phyloP scores from a whole-genome alignment of 2,797 vertebrate genomes.

The Gambelia wislizenii region DNA sequence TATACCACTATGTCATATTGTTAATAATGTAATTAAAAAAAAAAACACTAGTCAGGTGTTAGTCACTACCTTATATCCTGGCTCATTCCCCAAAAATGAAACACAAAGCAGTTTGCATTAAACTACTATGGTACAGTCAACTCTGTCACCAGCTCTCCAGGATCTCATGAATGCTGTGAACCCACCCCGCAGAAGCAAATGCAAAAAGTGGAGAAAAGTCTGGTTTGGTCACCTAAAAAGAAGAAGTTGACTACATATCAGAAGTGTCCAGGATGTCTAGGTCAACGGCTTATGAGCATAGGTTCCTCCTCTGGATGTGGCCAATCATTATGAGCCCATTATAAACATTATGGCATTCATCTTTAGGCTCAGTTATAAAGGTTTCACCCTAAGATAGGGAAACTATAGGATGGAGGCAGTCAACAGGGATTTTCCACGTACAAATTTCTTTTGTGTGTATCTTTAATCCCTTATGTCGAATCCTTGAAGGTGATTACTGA shows the following conservation, averaged over 20 bases:
- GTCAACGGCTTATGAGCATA: not conserved
- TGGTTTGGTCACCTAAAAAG: not conserved
- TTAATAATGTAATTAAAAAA: no score
- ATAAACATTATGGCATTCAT: not conserved
- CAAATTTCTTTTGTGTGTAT: not conserved
- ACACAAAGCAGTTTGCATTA: not conserved
- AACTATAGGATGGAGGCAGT: not conserved
- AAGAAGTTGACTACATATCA: not conserved
- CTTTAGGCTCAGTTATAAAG: not conserved
- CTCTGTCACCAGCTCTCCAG: not conserved
- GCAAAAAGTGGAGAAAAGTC: not conserved
- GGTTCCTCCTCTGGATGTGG: not conserved
- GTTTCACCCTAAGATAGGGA: not conserved
- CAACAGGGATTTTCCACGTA: not conserved
- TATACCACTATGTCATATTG: no score
- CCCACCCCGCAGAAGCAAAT: not conserved
- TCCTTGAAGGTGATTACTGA: no score
- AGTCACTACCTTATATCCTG: no score
- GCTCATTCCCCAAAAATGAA: not conserved
- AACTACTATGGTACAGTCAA: not conserved
- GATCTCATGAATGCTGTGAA: not conserved
- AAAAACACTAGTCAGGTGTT: not conserved
- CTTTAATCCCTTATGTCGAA: no score
- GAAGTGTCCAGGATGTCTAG: not conserved
- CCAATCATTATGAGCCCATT: not conserved